Percentiles rank a stretch among this genome's conserved stretches.
Conservation (phyloP, 2,797 vertebrate genomes). For the Knipowitschia caucasica region DNA sequence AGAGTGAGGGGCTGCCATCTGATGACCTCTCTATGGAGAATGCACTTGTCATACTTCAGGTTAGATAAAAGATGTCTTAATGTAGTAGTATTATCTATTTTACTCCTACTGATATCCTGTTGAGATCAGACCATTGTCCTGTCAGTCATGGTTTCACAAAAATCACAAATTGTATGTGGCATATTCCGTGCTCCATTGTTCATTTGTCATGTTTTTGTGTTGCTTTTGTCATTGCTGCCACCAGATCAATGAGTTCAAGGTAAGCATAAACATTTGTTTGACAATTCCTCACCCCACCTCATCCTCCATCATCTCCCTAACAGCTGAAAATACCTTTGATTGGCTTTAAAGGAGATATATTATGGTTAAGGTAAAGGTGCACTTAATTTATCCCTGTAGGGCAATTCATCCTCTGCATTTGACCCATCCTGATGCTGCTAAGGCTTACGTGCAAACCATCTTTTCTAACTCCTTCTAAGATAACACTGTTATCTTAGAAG, state of each 20-base stretch:
- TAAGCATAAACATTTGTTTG: slow-evolving; percentile 75
- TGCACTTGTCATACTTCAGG: slow-evolving; percentile 94
- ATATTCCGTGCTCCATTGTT: slow-evolving; percentile 10
- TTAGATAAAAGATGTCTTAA: too few relatives aligned
- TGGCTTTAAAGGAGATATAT: too few relatives aligned
- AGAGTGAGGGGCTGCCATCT: slow-evolving; percentile 93
- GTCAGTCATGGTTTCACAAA: not conserved
- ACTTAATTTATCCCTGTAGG: too few relatives aligned
- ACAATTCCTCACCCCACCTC: too few relatives aligned
- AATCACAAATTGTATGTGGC: not conserved
- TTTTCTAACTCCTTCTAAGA: too few relatives aligned
- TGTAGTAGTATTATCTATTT: too few relatives aligned
- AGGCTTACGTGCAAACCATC: too few relatives aligned
- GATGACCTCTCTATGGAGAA: slow-evolving; percentile 98
- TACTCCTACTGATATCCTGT: too few relatives aligned
- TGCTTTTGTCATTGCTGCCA: slow-evolving; percentile 60
- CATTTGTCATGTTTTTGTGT: slow-evolving; percentile 52
- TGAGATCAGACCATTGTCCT: not conserved
- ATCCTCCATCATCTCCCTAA: not conserved
- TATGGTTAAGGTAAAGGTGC: too few relatives aligned
- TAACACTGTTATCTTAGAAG: too few relatives aligned
- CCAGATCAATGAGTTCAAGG: slow-evolving; percentile 80
- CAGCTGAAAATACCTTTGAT: not conserved
- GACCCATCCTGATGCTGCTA: too few relatives aligned
- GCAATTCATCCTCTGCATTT: too few relatives aligned